Percentiles rank a stretch among this genome's conserved stretches.
Conservation (phyloP, 2,888 invertebrate genomes). For the Ganaspis brasiliensis region DNA sequence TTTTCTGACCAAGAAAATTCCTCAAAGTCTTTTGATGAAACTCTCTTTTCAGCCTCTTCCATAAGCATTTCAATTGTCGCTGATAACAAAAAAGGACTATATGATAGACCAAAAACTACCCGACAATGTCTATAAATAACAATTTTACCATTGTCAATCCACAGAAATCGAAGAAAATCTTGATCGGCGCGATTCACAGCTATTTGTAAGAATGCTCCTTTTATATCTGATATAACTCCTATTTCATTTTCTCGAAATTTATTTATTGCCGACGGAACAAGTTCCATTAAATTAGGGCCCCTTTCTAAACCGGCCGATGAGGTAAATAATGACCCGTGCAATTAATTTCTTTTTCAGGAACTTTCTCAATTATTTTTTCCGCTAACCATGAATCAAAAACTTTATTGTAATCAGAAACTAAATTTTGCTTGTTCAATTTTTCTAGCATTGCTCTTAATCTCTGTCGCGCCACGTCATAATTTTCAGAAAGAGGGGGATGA, state of each 20-base stretch:
- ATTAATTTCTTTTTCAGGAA: slow-evolving; percentile 51
- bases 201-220: slow-evolving; percentile 54
- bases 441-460: slow-evolving; percentile 61
- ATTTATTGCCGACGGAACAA: slow-evolving; percentile 53
- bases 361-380: slow-evolving; percentile 66
- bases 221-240: slow-evolving; percentile 47
- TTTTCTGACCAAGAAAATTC: background rate
- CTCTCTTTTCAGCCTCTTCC: background rate
- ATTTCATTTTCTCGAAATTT: slow-evolving; percentile 40
- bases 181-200: slow-evolving; percentile 46
- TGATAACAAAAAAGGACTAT: slow-evolving; percentile 57
- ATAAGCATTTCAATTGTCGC: slow-evolving; percentile 50
- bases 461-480: slow-evolving; percentile 63
- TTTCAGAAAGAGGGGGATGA: slow-evolving; percentile 65
- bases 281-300: slow-evolving; percentile 62
- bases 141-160: slow-evolving; percentile 52
- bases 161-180: slow-evolving; percentile 60
- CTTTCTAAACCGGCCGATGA: slow-evolving; percentile 58
- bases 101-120: slow-evolving; percentile 62
- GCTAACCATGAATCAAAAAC: slow-evolving; percentile 69
- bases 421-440: slow-evolving; percentile 58
- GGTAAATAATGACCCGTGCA: slow-evolving; percentile 54
- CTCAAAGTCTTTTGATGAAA: too few species aligned
- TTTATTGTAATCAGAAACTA: slow-evolving; percentile 62
- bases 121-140: slow-evolving; percentile 54